Evolutionary conservation across 1,140 invertebrate species (phyloP).

Genomic region (Camponotus vicinus): DNA sequence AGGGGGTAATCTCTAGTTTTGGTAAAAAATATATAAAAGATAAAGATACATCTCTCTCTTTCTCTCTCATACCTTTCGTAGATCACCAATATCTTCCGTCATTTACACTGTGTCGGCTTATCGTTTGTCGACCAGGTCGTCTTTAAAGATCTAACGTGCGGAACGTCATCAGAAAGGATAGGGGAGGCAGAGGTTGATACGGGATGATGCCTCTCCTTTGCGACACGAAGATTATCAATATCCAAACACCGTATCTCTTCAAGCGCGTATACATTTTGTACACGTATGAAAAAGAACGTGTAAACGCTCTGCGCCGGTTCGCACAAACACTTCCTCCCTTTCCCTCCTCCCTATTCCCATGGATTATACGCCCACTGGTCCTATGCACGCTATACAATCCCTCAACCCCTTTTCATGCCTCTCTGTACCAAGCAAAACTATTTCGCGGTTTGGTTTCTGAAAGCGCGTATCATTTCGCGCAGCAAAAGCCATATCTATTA

Average conservation of each 20-base stretch:
- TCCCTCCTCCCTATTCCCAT: conserved; percentile 19
- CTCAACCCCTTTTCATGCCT: neutral
- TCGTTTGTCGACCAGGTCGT: conserved; percentile 70
- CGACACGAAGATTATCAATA: conserved; percentile 81
- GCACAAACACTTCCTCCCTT: conserved; percentile 61
- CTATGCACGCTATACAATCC: neutral
- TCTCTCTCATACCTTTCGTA: neutral
- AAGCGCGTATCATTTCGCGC: conserved; percentile 10
- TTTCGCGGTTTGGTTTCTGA: conserved; percentile 52
- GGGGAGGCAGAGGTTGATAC: neutral
- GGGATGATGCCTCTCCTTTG: conserved; percentile 64
- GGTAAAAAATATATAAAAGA: neutral
- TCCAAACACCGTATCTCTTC: conserved; percentile 76
- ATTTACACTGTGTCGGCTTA: conserved; percentile 68
- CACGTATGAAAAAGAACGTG: conserved; percentile 71
- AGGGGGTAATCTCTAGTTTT: conserved; percentile 1
- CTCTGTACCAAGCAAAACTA: conserved; percentile 41
- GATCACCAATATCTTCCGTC: conserved; percentile 65
- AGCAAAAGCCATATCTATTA: conserved; percentile 47
- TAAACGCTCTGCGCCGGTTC: conserved; percentile 68
- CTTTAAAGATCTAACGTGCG: conserved; percentile 66
- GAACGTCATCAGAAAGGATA: conserved; percentile 61
- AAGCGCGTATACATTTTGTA: conserved; percentile 58
- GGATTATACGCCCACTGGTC: conserved; percentile 70
- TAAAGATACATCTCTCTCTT: conserved; percentile 7